Evolutionary conservation across 2,888 invertebrate species (phyloP).

Genomic region (Ornithoptera priamus): DNA sequence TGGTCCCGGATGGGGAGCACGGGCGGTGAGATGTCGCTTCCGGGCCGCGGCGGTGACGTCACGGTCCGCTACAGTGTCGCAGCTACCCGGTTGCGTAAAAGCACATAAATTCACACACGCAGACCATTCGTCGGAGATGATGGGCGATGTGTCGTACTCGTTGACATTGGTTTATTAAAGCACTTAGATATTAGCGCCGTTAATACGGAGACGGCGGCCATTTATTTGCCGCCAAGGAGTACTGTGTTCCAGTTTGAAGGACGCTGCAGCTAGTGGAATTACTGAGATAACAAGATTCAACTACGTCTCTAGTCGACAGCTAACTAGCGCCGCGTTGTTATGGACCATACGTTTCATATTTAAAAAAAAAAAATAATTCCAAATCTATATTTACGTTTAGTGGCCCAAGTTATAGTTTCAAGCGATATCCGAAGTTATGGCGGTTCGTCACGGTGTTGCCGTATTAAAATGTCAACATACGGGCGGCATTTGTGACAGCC

Average conservation of each 20-base stretch:
- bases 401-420: conserved; percentile 45
- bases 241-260: too few relatives aligned
- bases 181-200: conserved; percentile 27
- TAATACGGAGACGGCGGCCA: conserved; percentile 35
- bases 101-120: background rate
- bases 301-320: too few relatives aligned
- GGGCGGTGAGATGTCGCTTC: conserved; percentile 20
- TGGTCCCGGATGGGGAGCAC: background rate
- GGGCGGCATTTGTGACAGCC: conserved; percentile 17
- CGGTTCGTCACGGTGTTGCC: conserved; percentile 51
- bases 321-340: too few relatives aligned
- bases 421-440: conserved; percentile 68
- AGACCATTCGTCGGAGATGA: background rate
- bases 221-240: conserved; percentile 30
- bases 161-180: conserved; percentile 8
- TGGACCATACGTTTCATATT: too few relatives aligned
- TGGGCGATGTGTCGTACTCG: background rate
- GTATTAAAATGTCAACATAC: conserved; percentile 43
- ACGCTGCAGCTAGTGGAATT: too few relatives aligned
- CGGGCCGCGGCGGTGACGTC: background rate
- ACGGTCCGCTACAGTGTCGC: background rate
- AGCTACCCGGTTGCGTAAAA: background rate
- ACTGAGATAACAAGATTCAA: too few relatives aligned
- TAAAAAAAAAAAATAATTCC: conserved; percentile 22
- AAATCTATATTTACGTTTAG: conserved; percentile 55